Evolutionary conservation across 2,113 vertebrate genomes (phyloP), one percentile per base, ranked within the genome.

Genomic region (Tychaedon coryphoeus): DNA sequence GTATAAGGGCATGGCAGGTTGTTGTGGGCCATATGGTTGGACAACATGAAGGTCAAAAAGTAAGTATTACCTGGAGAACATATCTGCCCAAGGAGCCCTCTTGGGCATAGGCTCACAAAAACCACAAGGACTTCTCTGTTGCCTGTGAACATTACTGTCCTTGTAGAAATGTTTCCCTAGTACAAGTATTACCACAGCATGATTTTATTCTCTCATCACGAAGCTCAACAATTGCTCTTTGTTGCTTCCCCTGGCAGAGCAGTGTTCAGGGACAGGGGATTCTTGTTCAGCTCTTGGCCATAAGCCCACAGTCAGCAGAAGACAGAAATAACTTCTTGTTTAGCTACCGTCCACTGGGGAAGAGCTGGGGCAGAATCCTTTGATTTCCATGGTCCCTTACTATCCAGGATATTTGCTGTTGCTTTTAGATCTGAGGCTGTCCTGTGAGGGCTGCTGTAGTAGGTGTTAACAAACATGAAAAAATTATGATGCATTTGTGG

Each of bases 221-320:
- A 73, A 90, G 47, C 40, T 76, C 50, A 85, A 86, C 78, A 95
- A 76, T 36, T 86, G 74, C 47, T 88, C 43, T 88, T 93, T 96
- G 92, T 94, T 91, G 12, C 84, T 70, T 70, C 50, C 40, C 22
- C 31, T 73, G 42, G 38, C 64, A 90, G 29, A 73, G 45, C 25
- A 50, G 9, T 40, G 38, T 62, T 90, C 74, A 73, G 29, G 70
- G 45, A 88, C 81, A 94, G 83, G n/a, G 0, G 0, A 92, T 50
- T 91, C 66, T 94, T 95, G 62, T 91, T 94, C 26, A 36, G 56
- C 29, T 42, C 17, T n/a, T 96, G 87, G 87, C 90, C 42, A 14
- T 45, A 38, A 86, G 64, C 92, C 90, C 81, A 77, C 20, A 65
- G 33, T 40, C 33, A 79, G 51, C 74, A 80, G 56, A 80, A 80